These are phyloP conservation scores for Thaumatotibia leucotreta DNA, from an alignment of 1,140 invertebrate species.

Conservation along the genomic window DNA sequence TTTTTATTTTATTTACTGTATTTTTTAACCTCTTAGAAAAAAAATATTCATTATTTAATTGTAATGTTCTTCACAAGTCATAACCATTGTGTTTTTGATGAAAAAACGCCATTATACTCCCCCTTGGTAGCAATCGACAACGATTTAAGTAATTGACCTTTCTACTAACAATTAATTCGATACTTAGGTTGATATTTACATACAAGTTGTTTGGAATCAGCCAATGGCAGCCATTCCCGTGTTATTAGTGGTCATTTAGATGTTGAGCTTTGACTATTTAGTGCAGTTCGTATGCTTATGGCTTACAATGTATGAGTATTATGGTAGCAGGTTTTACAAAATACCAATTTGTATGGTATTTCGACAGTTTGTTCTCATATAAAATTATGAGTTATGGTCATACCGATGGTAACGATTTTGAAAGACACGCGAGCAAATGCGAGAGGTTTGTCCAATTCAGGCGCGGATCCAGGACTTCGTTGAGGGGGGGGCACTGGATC, in stretches of 20 bases:
- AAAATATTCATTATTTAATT: neutral
- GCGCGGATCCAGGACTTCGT: too few species aligned
- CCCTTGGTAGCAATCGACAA: neutral
- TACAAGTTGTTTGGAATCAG: neutral
- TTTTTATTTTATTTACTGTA: too few species aligned
- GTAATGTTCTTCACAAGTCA: neutral
- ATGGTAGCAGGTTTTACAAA: neutral
- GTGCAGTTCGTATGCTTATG: slow-evolving; percentile 1
- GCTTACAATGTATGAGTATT: slow-evolving; percentile 3
- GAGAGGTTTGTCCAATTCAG: too few species aligned
- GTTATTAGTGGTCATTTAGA: neutral
- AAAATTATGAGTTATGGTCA: neutral
- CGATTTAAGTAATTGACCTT: slow-evolving; percentile 9
- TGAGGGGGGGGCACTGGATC: too few species aligned
- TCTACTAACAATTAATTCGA: slow-evolving; percentile 3
- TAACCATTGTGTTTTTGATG: neutral
- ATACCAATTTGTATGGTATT: neutral
- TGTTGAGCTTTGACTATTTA: slow-evolving; percentile 9
- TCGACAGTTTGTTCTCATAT: neutral
- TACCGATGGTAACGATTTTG: too few species aligned
- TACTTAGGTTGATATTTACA: neutral
- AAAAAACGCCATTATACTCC: neutral
- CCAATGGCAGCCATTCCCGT: neutral
- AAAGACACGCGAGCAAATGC: too few species aligned
- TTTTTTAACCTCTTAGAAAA: too few species aligned